Conservation (phyloP, 2,113 vertebrate genomes). For the Larimichthys crocea region DNA sequence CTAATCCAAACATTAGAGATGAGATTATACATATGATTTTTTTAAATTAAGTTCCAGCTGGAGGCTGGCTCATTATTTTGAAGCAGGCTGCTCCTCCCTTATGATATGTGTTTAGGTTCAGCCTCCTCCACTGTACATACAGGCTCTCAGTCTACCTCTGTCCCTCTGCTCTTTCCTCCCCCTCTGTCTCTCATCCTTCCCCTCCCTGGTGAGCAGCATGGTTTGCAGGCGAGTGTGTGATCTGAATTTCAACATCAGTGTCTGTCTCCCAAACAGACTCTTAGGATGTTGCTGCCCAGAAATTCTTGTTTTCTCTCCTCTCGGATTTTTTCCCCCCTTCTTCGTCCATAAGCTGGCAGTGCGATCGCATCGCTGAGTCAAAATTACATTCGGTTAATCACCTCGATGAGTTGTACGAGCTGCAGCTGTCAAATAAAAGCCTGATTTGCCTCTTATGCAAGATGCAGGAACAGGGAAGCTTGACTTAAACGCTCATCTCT, state of each 20-base stretch:
- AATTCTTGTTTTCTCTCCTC: conserved; percentile 48
- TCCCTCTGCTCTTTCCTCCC: not conserved
- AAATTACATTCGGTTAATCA: conserved; percentile 9
- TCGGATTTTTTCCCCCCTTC: not conserved
- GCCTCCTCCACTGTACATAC: not conserved
- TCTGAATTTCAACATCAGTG: conserved; percentile 78
- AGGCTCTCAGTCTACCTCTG: conserved; percentile 22
- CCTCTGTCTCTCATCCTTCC: conserved; percentile 32
- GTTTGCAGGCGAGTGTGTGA: conserved; percentile 70
- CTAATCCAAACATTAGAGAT: not conserved
- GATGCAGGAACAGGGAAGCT: not conserved
- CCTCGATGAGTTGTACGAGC: not conserved
- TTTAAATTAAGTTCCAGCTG: not conserved
- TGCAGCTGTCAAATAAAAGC: conserved; percentile 7
- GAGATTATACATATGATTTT: not conserved
- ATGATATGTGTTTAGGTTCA: not conserved
- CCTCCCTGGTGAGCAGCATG: conserved; percentile 45
- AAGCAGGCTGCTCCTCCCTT: not conserved
- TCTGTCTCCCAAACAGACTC: conserved; percentile 62
- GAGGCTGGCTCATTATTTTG: not conserved
- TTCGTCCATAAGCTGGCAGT: conserved; percentile 1
- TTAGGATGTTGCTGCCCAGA: conserved; percentile 50
- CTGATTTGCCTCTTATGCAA: not conserved
- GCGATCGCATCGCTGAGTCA: conserved; percentile 15
- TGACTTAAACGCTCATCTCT: not conserved